Evolutionary conservation across 2,797 vertebrate species (phyloP).

Genomic region (Ambastaia sidthimunki): DNA sequence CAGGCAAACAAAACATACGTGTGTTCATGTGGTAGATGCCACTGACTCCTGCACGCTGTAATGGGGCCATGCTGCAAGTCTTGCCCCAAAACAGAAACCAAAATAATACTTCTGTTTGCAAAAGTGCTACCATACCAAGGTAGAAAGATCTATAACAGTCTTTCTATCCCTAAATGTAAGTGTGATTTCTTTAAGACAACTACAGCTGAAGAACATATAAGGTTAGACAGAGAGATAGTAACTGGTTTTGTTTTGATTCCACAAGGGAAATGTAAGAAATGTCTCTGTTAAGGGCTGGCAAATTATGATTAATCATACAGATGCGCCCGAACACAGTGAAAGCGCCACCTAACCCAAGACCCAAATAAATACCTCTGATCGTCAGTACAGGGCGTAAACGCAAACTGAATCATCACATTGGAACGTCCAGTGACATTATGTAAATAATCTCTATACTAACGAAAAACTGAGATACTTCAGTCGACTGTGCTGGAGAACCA

Average conservation of each 20-base stretch:
- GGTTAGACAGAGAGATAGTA: not conserved
- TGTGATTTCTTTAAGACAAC: not conserved
- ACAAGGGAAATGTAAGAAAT: not conserved
- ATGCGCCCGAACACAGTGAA: conserved; percentile 1
- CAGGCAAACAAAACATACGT: not conserved
- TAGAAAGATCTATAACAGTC: not conserved
- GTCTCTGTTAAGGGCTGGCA: not conserved
- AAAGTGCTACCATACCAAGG: not conserved
- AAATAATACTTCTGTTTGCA: conserved; percentile 23
- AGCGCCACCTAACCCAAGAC: conserved; percentile 12
- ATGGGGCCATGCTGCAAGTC: not conserved
- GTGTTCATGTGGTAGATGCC: not conserved
- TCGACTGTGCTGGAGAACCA: not conserved
- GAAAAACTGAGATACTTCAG: not conserved
- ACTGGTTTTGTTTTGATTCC: not conserved
- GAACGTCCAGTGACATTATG: not conserved
- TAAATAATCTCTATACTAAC: not conserved
- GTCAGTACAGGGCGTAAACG: conserved; percentile 1
- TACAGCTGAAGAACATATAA: not conserved
- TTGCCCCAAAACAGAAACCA: conserved; percentile 13
- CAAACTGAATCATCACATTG: not conserved
- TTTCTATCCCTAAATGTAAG: conserved; percentile 14
- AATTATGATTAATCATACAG: not conserved
- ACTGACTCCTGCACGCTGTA: not conserved
- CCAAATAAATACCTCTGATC: not conserved